A percentile compares a stretch with the other conserved stretches of the same genome.
phyloP scores from a whole-genome alignment of 1,140 invertebrate genomes.

The Drosophila melanica region DNA sequence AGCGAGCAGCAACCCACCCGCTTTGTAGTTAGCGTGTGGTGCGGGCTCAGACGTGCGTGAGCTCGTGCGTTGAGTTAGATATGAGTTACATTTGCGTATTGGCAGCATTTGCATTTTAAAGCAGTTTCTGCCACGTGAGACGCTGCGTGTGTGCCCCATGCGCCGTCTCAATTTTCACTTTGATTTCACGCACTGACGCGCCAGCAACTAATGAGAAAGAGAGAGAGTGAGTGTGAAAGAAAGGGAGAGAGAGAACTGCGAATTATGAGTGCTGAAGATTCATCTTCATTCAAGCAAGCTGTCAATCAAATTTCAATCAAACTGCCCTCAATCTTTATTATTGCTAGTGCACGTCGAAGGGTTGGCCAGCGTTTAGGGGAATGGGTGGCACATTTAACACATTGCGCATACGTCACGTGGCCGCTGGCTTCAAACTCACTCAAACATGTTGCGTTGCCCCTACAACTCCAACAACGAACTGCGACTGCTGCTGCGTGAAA shows the following conservation, averaged over 20 bases:
- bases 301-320: conserved; percentile 73
- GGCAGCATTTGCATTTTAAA: conserved; percentile 67
- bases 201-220: conserved; percentile 41
- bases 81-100: conserved; percentile 65
- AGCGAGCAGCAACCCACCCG: background rate
- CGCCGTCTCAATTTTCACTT: conserved; percentile 42
- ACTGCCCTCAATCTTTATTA: conserved; percentile 55
- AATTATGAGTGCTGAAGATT: conserved; percentile 31
- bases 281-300: conserved; percentile 43
- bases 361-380: background rate
- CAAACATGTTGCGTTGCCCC: conserved; percentile 76
- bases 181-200: conserved; percentile 65
- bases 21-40: conserved; percentile 45
- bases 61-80: conserved; percentile 46
- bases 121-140: conserved; percentile 66
- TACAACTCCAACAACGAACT: conserved; percentile 46
- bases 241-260: background rate
- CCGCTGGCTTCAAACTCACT: conserved; percentile 62
- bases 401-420: conserved; percentile 48
- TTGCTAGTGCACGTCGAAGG: conserved; percentile 2
- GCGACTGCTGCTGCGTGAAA: background rate
- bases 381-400: conserved; percentile 10
- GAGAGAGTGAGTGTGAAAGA: conserved; percentile 41
- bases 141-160: conserved; percentile 6
- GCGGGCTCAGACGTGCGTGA: conserved; percentile 55